A percentile compares a stretch with the other conserved stretches of the same genome.
phyloP scores from a whole-genome alignment of 2,113 vertebrate genomes.

The Periophthalmodon schlosseri region DNA sequence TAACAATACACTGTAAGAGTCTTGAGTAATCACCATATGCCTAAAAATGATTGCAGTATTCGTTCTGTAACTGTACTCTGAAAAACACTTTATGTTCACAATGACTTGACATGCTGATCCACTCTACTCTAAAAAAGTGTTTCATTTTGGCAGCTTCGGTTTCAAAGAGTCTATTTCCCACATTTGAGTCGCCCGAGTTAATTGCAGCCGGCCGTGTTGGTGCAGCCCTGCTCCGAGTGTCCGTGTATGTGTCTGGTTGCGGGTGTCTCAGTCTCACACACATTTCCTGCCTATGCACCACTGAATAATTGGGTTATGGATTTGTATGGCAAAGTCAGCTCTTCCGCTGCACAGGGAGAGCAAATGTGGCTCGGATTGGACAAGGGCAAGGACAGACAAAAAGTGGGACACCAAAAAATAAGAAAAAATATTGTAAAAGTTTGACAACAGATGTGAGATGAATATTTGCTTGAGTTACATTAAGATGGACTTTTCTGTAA shows the following conservation, averaged over 20 bases:
- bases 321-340: conserved; percentile 12
- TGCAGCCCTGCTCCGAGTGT: not conserved
- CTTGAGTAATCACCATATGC: too few relatives aligned
- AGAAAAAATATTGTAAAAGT: not conserved
- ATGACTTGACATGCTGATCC: not conserved
- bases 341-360: not conserved
- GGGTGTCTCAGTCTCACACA: conserved; percentile 4
- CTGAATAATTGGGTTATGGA: conserved; percentile 15
- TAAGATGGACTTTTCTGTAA: too few relatives aligned
- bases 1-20: too few relatives aligned
- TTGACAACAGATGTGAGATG: not conserved
- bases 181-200: not conserved
- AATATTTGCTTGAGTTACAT: not conserved
- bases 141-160: not conserved
- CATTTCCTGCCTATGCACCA: conserved; percentile 10
- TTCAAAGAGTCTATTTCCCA: conserved; percentile 7
- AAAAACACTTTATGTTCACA: not conserved
- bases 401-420: not conserved
- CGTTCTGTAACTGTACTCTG: not conserved
- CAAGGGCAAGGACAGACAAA: not conserved
- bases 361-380: conserved; percentile 1
- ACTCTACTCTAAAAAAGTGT: not conserved
- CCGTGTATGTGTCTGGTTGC: conserved; percentile 5
- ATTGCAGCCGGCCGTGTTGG: not conserved
- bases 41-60: not conserved